phyloP scores from a whole-genome alignment of 2,888 invertebrate genomes.

The Ypsolopha sequella region DNA sequence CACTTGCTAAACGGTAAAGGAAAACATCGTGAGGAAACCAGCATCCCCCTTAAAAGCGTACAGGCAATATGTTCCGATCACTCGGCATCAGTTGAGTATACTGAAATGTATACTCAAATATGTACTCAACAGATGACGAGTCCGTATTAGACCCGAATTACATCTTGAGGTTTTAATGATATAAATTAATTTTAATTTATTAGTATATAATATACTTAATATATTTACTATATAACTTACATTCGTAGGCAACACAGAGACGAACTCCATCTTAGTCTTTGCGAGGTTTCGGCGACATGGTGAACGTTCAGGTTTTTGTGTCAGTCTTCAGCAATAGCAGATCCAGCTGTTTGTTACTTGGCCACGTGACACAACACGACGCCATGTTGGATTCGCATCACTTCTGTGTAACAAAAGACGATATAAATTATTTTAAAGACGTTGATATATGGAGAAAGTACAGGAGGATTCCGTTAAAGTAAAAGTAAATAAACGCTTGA shows the following conservation, averaged over 20 bases:
- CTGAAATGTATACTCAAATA: not conserved
- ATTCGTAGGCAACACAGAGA: conserved; percentile 50
- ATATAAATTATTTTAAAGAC: not conserved
- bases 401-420: not conserved
- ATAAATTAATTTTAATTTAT: not conserved
- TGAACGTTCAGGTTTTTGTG: conserved; percentile 16
- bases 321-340: conserved; percentile 20
- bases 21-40: too few relatives aligned
- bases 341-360: not conserved
- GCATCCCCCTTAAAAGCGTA: too few relatives aligned
- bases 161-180: conserved; percentile 6
- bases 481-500: too few relatives aligned
- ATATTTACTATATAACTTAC: conserved; percentile 25
- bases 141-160: too few relatives aligned
- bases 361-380: conserved; percentile 27
- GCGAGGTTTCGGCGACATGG: conserved; percentile 10
- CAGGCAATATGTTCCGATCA: too few relatives aligned
- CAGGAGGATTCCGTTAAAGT: too few relatives aligned
- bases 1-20: too few relatives aligned
- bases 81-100: not conserved
- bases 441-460: too few relatives aligned
- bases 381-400: conserved; percentile 30
- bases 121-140: not conserved
- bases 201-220: not conserved
- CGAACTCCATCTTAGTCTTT: conserved; percentile 51